phyloP scores from a whole-genome alignment of 2,888 invertebrate species.

The Alloscopus bannaensis region DNA sequence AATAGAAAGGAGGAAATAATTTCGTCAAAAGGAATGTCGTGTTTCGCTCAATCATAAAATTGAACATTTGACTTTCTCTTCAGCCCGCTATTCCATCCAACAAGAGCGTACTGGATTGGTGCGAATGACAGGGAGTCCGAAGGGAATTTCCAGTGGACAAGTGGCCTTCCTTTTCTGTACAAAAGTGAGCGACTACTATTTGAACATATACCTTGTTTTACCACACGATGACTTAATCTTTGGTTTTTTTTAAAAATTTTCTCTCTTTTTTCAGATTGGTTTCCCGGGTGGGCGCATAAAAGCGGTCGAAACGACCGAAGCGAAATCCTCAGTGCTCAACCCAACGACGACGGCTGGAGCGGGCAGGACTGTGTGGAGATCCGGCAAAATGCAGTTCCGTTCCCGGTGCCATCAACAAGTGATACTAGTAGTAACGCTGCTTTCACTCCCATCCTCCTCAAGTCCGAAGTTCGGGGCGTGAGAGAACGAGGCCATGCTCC shows the following conservation, averaged over 20 bases:
- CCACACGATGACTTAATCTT: too few species aligned
- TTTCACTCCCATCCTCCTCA: constrained; percentile 24
- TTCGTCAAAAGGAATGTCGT: too few species aligned
- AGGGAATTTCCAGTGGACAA: constrained; percentile 73
- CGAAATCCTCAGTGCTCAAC: constrained; percentile 74
- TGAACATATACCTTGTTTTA: too few species aligned
- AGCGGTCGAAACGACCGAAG: constrained; percentile 53
- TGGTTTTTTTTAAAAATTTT: too few species aligned
- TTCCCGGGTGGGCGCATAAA: constrained; percentile 75
- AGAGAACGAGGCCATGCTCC: constrained; percentile 33
- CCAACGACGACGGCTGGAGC: constrained; percentile 75
- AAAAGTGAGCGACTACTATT: constrained; percentile 67
- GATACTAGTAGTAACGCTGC: constrained; percentile 28
- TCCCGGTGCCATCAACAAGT: constrained; percentile 22
- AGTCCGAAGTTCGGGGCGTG: constrained; percentile 22
- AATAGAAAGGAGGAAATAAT: too few species aligned
- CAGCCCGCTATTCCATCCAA: constrained; percentile 69
- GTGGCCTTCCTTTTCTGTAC: constrained; percentile 72
- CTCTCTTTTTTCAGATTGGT: constrained; percentile 75
- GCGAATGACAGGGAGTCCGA: constrained; percentile 73
- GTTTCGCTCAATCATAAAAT: too few species aligned
- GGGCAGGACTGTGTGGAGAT: constrained; percentile 76
- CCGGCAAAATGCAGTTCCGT: constrained; percentile 68
- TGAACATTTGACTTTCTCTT: background rate
- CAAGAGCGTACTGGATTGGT: constrained; percentile 72